These are phyloP conservation scores for Pocillopora grandis DNA, from an alignment of 92 coral and sea anemone genomes.

Conservation along the genomic window DNA sequence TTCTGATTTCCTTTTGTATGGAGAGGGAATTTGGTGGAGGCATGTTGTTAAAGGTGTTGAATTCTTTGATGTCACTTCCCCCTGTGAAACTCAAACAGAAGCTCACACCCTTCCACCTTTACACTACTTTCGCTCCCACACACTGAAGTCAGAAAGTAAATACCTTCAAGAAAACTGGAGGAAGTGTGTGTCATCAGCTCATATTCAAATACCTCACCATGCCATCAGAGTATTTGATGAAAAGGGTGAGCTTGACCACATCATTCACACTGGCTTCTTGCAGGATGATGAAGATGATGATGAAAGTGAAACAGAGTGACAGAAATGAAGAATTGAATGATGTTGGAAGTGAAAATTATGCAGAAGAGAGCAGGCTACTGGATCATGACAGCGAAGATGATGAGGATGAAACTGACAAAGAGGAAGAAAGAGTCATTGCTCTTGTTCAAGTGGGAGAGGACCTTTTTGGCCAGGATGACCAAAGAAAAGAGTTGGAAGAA, in stretches of 20 bases:
- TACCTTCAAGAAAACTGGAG: not conserved
- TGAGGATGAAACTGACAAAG: constrained; percentile 1
- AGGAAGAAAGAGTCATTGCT: constrained; percentile 13
- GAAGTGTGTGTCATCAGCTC: not conserved
- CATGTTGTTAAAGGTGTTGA: not conserved
- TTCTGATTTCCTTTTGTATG: constrained; percentile 42
- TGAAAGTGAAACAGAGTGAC: not conserved
- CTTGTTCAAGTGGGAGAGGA: constrained; percentile 19
- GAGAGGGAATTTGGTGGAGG: constrained; percentile 29
- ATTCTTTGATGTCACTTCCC: not conserved
- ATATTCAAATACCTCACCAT: not conserved
- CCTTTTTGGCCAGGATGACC: constrained; percentile 8
- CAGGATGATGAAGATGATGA: not conserved
- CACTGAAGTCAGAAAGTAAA: not conserved
- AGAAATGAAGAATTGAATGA: not conserved
- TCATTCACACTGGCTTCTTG: not conserved
- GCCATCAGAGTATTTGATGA: constrained; percentile 9
- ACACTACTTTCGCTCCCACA: not conserved
- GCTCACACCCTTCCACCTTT: not conserved
- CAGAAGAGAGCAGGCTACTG: not conserved
- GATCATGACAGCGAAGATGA: not conserved
- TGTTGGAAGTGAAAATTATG: not conserved
- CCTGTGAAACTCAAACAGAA: not conserved
- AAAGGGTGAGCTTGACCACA: not conserved
- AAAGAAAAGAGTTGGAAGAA: not conserved